Evolutionary conservation across 2,113 vertebrate genomes (phyloP).

Genomic region (Zosterops japonicus): DNA sequence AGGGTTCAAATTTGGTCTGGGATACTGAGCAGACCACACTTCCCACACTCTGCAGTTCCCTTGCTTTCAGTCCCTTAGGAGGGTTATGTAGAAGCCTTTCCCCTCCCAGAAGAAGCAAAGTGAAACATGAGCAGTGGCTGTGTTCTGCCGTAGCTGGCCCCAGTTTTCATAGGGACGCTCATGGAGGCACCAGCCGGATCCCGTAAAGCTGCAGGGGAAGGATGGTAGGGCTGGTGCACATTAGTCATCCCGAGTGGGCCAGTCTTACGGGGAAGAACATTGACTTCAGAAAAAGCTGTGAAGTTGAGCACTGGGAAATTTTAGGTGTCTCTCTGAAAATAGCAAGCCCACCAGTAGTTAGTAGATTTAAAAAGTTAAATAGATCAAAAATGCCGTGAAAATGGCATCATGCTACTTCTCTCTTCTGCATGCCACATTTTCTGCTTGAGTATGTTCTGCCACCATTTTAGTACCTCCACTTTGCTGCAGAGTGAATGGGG

Average conservation of each 20-base stretch:
- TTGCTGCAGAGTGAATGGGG: neutral
- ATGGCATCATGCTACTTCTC: neutral
- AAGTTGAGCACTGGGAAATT: neutral
- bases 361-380: neutral
- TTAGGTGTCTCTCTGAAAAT: neutral
- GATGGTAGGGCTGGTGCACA: neutral
- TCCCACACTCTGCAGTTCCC: slow-evolving; percentile 66
- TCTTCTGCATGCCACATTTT: neutral
- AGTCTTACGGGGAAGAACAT: neutral
- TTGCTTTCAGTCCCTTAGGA: slow-evolving; percentile 47
- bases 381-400: neutral
- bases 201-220: neutral
- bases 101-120: neutral
- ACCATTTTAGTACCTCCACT: neutral
- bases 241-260: slow-evolving; percentile 4
- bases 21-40: slow-evolving; percentile 44
- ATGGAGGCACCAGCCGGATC: neutral
- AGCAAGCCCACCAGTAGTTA: neutral
- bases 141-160: neutral
- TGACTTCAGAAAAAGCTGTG: neutral
- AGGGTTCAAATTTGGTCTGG: slow-evolving; percentile 61
- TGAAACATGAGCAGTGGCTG: neutral
- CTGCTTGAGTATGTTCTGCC: neutral
- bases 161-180: neutral
- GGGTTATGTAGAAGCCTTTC: neutral